These are phyloP conservation scores for Protosalanx chinensis DNA, from an alignment of 2,797 vertebrate genomes.

Conservation along the genomic window DNA sequence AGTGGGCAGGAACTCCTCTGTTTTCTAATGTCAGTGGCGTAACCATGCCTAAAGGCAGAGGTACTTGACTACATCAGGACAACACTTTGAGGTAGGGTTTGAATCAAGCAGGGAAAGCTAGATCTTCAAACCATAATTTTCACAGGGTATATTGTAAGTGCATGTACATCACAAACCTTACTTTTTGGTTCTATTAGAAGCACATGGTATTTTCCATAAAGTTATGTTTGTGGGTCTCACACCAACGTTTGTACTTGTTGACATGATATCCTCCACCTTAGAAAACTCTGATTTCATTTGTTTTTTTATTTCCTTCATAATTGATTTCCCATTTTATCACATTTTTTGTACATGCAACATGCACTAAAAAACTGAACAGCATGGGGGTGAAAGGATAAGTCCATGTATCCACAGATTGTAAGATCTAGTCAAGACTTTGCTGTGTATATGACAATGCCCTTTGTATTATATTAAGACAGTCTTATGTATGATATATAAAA, in stretches of 20 bases:
- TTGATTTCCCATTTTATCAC: conserved; percentile 69
- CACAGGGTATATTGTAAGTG: conserved; percentile 82
- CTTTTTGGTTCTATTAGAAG: conserved; percentile 77
- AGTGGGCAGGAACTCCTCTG: conserved; percentile 75
- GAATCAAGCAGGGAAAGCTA: conserved; percentile 76
- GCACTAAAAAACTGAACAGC: conserved; percentile 99
- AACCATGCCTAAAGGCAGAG: conserved; percentile 72
- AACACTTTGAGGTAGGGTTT: conserved; percentile 79
- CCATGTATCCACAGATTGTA: conserved; percentile 99
- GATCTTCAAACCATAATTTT: conserved; percentile 80
- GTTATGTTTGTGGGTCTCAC: conserved; percentile 74
- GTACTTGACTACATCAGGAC: conserved; percentile 75
- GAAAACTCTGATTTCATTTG: conserved; percentile 74
- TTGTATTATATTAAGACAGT: conserved; percentile 99
- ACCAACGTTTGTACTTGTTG: conserved; percentile 71
- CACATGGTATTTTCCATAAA: conserved; percentile 77
- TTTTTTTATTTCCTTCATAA: conserved; percentile 65
- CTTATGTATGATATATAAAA: conserved; percentile 99
- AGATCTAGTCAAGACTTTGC: conserved; percentile 99
- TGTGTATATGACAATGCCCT: conserved; percentile 99
- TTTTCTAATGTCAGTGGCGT: conserved; percentile 68
- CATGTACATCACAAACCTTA: conserved; percentile 80
- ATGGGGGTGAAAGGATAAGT: conserved; percentile 99
- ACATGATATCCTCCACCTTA: conserved; percentile 72
- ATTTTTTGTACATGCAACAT: conserved; percentile 83